These are phyloP conservation scores for Branchellion lobata DNA, from an alignment of 2,888 invertebrate genomes.

Conservation along the genomic window DNA sequence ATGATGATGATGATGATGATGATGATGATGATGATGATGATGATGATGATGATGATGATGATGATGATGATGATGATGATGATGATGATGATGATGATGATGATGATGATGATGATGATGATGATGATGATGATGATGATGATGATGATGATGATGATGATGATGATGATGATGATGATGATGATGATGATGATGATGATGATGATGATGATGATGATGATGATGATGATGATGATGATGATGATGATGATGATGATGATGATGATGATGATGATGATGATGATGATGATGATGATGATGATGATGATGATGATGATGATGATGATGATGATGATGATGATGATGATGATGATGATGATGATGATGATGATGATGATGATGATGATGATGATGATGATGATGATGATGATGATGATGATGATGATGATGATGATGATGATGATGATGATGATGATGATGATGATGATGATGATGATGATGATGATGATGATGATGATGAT, in stretches of 20 bases:
- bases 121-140: slow-evolving; percentile 11
- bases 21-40: slow-evolving; percentile 15
- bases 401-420: slow-evolving; percentile 20
- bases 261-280: slow-evolving; percentile 10
- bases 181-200: slow-evolving; percentile 15
- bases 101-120: slow-evolving; percentile 11
- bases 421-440: slow-evolving; percentile 16
- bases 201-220: slow-evolving; percentile 15
- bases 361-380: slow-evolving; percentile 15
- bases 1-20: slow-evolving; percentile 15
- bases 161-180: slow-evolving; percentile 11
- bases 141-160: slow-evolving; percentile 11
- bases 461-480: slow-evolving; percentile 41
- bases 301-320: slow-evolving; percentile 11
- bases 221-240: slow-evolving; percentile 15
- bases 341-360: slow-evolving; percentile 11
- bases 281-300: slow-evolving; percentile 11
- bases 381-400: slow-evolving; percentile 22
- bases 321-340: slow-evolving; percentile 11
- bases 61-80: slow-evolving; percentile 16
- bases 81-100: slow-evolving; percentile 10
- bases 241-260: slow-evolving; percentile 16
- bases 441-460: not conserved
- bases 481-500: slow-evolving; percentile 42
- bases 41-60: slow-evolving; percentile 15